These are phyloP conservation scores for Crotalus helleri DNA, from an alignment of 2,113 vertebrate species.

Conservation along the genomic window DNA sequence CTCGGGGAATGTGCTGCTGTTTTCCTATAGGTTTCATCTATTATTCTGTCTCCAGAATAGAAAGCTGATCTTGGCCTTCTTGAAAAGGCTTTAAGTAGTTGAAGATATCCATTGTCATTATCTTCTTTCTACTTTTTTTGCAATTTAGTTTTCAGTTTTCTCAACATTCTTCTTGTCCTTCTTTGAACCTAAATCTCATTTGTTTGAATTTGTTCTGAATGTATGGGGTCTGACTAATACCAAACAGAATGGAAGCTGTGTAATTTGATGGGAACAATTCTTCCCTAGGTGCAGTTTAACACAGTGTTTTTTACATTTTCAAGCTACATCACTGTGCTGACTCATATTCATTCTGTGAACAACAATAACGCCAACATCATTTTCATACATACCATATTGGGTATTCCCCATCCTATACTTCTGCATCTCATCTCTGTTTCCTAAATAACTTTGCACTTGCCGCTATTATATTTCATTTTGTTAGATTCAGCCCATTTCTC, in stretches of 20 bases:
- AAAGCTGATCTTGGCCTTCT: not conserved
- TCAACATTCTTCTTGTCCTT: constrained; percentile 32
- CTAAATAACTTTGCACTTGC: not conserved
- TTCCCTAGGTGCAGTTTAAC: not conserved
- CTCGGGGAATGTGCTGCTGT: not conserved
- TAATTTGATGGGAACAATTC: not conserved
- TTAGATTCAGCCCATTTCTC: not conserved
- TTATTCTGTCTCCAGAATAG: not conserved
- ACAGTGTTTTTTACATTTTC: not conserved
- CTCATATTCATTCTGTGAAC: not conserved
- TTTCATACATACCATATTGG: not conserved
- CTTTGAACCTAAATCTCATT: not conserved
- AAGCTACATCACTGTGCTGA: not conserved
- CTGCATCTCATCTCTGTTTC: not conserved
- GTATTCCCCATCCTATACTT: not conserved
- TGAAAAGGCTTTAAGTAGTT: not conserved
- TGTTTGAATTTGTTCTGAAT: not conserved
- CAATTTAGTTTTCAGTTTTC: constrained; percentile 36
- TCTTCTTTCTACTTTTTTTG: constrained; percentile 43
- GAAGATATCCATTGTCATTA: constrained; percentile 3
- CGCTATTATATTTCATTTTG: no score
- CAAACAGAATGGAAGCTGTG: not conserved
- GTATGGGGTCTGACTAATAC: not conserved
- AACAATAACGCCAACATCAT: not conserved
- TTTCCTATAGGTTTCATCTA: not conserved